phyloP scores from a whole-genome alignment of 2,888 invertebrate species.

The Julus scandinavius region DNA sequence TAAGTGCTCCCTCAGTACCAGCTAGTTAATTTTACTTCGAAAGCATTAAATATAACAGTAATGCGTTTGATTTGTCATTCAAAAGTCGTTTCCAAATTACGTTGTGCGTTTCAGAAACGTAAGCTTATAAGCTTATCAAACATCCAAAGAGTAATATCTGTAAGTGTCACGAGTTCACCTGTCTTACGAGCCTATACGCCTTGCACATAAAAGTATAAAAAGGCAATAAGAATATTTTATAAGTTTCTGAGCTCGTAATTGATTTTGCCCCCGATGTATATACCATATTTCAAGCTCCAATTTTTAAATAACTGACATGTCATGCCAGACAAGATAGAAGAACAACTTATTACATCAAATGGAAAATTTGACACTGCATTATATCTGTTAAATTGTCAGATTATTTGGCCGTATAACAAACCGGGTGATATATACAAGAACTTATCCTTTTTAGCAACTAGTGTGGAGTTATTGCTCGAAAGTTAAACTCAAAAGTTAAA shows the following conservation, averaged over 20 bases:
- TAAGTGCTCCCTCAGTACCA: conserved; percentile 40
- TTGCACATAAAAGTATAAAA: conserved; percentile 30
- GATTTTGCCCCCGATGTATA: conserved; percentile 17
- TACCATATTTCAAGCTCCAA: not conserved
- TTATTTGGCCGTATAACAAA: not conserved
- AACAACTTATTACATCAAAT: conserved; percentile 18
- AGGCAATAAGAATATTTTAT: conserved; percentile 41
- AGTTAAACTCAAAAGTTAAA: too few species aligned
- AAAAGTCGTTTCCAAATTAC: conserved; percentile 43
- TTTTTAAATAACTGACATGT: not conserved
- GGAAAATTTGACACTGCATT: not conserved
- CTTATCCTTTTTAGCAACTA: not conserved
- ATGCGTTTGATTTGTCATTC: conserved; percentile 39
- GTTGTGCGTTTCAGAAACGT: not conserved
- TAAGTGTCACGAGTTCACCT: conserved; percentile 24
- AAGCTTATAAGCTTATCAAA: conserved; percentile 29
- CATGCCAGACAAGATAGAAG: not conserved
- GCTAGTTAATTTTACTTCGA: conserved; percentile 36
- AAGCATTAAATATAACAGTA: conserved; percentile 31
- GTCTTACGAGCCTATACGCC: not conserved
- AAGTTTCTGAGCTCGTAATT: conserved; percentile 36
- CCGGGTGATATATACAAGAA: not conserved
- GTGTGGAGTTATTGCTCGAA: not conserved
- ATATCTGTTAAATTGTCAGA: not conserved
- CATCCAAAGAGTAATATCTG: not conserved